phyloP scores from a whole-genome alignment of 1,140 invertebrate species.

The Tetranychus cinnabarinus region DNA sequence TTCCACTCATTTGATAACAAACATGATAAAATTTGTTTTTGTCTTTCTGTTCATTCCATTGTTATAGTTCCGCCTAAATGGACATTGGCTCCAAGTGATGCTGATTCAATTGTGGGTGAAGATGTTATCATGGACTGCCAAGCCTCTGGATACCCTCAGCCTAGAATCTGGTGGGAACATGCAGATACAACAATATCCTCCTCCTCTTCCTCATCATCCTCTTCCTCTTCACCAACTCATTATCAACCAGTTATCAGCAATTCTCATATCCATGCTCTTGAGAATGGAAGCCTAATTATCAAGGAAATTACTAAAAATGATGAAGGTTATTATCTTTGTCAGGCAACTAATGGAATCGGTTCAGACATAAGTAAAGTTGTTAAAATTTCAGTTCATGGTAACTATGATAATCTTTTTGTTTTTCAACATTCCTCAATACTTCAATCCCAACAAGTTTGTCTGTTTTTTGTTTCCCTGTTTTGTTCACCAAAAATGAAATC shows the following conservation, averaged over 20 bases:
- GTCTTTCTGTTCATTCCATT: neutral
- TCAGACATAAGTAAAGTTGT: conserved; percentile 25
- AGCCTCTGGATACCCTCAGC: conserved; percentile 13
- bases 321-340: conserved; percentile 21
- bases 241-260: conserved; percentile 15
- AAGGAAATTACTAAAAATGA: conserved; percentile 18
- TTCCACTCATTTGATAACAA: neutral
- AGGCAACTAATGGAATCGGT: conserved; percentile 24
- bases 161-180: conserved; percentile 27
- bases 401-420: neutral
- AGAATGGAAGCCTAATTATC: conserved; percentile 24
- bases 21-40: neutral
- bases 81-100: conserved; percentile 63
- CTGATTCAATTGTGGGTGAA: conserved; percentile 57
- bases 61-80: conserved; percentile 63
- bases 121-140: conserved; percentile 59
- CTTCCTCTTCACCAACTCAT: neutral
- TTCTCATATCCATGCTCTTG: conserved; percentile 18
- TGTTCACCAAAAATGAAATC: too few species aligned
- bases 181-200: neutral
- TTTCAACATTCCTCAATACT: too few species aligned
- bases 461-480: too few species aligned
- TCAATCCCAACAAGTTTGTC: too few species aligned
- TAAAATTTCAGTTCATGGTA: conserved; percentile 24
- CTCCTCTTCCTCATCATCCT: neutral